Evolutionary conservation across 2,888 invertebrate species (phyloP).

Genomic region (Odontocolon sp.): DNA sequence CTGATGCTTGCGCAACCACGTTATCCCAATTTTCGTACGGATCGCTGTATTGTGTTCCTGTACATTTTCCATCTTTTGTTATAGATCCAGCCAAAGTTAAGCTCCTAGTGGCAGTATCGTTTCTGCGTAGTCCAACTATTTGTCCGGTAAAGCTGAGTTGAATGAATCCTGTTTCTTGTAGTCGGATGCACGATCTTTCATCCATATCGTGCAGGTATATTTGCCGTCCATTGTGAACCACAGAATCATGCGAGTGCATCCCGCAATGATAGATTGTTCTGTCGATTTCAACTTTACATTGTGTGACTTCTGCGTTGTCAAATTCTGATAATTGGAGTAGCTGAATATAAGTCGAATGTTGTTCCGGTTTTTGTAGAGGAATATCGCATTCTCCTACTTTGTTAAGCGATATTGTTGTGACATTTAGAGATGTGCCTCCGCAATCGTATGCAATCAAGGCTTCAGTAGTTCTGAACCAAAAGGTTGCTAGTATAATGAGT

Average conservation of each 20-base stretch:
- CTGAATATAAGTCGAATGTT: constrained; percentile 3
- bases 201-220: not conserved
- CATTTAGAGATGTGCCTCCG: constrained; percentile 23
- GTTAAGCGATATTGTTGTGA: constrained; percentile 36
- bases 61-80: constrained; percentile 38
- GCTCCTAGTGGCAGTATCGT: constrained; percentile 8
- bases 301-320: not conserved
- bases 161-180: constrained; percentile 6
- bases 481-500: not conserved
- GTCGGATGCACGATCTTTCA: not conserved
- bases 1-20: constrained; percentile 29
- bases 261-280: not conserved
- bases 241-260: not conserved
- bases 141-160: not conserved
- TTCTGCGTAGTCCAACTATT: not conserved
- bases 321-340: constrained; percentile 12
- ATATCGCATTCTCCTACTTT: constrained; percentile 16
- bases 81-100: constrained; percentile 25
- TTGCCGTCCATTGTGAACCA: not conserved
- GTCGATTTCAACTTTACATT: not conserved
- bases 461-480: no score
- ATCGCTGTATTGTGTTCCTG: constrained; percentile 56
- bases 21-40: constrained; percentile 53
- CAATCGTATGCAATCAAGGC: constrained; percentile 46
- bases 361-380: not conserved